These are phyloP conservation scores for Perca schrenkii DNA, from an alignment of 2,113 vertebrate species.

Conservation along the genomic window DNA sequence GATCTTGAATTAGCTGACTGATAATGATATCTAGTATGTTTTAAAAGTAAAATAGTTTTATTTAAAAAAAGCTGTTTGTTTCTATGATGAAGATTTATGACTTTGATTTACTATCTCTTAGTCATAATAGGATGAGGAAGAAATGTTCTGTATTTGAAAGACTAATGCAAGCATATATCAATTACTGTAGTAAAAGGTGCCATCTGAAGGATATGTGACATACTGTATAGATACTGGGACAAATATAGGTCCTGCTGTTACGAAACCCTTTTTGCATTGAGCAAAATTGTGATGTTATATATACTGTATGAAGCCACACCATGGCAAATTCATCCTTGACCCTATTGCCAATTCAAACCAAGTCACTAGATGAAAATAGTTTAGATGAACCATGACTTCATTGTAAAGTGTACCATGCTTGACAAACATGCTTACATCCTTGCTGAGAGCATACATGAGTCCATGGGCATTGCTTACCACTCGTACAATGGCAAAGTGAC, in stretches of 20 bases:
- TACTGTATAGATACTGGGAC: neutral
- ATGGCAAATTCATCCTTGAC: too few species aligned
- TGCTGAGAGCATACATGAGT: slow-evolving; percentile 9
- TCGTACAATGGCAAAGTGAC: slow-evolving; percentile 10
- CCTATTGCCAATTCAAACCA: too few species aligned
- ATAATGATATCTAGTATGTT: neutral
- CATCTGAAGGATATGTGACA: slow-evolving; percentile 23
- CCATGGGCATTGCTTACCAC: slow-evolving; percentile 21
- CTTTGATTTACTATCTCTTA: neutral
- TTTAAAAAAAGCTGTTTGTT: neutral
- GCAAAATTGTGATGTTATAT: neutral
- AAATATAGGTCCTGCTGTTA: neutral
- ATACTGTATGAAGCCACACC: too few species aligned
- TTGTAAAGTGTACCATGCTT: too few species aligned
- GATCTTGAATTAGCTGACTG: neutral
- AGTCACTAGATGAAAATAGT: too few species aligned
- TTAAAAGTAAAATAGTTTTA: neutral
- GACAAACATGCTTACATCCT: too few species aligned
- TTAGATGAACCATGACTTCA: too few species aligned
- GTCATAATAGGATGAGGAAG: neutral
- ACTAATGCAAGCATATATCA: neutral
- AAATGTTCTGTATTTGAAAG: neutral
- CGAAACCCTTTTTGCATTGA: neutral
- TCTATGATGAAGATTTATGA: neutral
- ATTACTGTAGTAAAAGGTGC: slow-evolving; percentile 10